A percentile compares a stretch with the other conserved stretches of the same genome.
Evolutionary conservation across 1,140 invertebrate species (phyloP).

Genomic region (Heliconius hermathena): DNA sequence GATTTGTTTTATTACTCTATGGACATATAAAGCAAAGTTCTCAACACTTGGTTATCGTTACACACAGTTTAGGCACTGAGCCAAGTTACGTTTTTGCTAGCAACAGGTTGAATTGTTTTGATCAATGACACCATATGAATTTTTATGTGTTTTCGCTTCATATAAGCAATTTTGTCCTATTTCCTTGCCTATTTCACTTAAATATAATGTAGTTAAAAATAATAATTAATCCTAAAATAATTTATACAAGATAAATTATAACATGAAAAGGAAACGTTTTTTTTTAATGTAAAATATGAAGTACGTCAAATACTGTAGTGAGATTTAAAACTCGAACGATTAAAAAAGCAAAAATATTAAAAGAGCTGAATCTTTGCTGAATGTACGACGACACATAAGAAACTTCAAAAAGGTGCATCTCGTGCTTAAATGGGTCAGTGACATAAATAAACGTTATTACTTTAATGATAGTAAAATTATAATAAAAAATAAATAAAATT

Average conservation of each 20-base stretch:
- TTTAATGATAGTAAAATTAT: background rate
- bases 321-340: background rate
- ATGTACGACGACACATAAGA: constrained; percentile 22
- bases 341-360: constrained; percentile 9
- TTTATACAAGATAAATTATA: background rate
- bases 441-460: constrained; percentile 18
- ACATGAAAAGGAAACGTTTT: background rate
- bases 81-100: constrained; percentile 22
- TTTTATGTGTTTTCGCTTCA: background rate
- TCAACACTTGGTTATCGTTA: constrained; percentile 8
- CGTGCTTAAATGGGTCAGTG: constrained; percentile 17
- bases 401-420: constrained; percentile 25
- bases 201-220: background rate
- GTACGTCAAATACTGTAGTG: background rate
- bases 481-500: too few relatives aligned
- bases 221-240: background rate
- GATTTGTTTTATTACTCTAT: background rate
- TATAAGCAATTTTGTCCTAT: background rate
- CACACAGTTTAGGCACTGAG: constrained; percentile 23
- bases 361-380: background rate
- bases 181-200: background rate
- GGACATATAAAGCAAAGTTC: constrained; percentile 8
- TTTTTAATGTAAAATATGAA: background rate
- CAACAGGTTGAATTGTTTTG: constrained; percentile 34
- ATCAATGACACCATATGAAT: constrained; percentile 12